A percentile compares a stretch with the other conserved stretches of the same genome.
These are phyloP conservation scores for Notolepis coatsorum DNA, from an alignment of 2,797 vertebrate genomes.

Conservation along the genomic window DNA sequence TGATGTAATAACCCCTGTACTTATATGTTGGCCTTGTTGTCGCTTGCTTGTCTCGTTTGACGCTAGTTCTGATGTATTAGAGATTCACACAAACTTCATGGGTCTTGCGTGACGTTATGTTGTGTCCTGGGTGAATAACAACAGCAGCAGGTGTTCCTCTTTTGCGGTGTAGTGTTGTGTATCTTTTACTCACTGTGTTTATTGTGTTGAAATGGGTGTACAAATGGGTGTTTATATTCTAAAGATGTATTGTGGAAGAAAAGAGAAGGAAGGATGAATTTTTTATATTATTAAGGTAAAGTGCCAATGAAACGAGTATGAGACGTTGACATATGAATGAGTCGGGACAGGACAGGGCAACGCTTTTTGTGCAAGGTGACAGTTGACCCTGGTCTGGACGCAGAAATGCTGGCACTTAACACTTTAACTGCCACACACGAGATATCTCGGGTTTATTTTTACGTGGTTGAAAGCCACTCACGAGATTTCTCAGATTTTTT, in stretches of 20 bases:
- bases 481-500: too few species aligned
- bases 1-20: conserved; percentile 43
- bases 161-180: conserved; percentile 40
- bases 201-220: conserved; percentile 45
- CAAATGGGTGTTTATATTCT: conserved; percentile 27
- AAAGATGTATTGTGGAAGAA: conserved; percentile 6
- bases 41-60: conserved; percentile 36
- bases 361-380: too few species aligned
- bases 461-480: too few species aligned
- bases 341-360: too few species aligned
- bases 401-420: too few species aligned
- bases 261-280: conserved; percentile 9
- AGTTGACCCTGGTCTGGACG: too few species aligned
- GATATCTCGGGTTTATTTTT: too few species aligned
- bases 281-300: conserved; percentile 29
- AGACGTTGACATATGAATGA: conserved; percentile 8
- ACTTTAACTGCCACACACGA: too few species aligned
- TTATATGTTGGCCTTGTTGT: conserved; percentile 33
- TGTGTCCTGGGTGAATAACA: conserved; percentile 15
- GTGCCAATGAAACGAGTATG: conserved; percentile 16
- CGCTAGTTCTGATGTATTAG: conserved; percentile 30
- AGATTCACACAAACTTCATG: conserved; percentile 19
- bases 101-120: background rate
- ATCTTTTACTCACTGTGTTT: conserved; percentile 18
- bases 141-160: conserved; percentile 12